These are phyloP conservation scores for Myathropa florea DNA, from an alignment of 2,888 invertebrate species.

Conservation along the genomic window DNA sequence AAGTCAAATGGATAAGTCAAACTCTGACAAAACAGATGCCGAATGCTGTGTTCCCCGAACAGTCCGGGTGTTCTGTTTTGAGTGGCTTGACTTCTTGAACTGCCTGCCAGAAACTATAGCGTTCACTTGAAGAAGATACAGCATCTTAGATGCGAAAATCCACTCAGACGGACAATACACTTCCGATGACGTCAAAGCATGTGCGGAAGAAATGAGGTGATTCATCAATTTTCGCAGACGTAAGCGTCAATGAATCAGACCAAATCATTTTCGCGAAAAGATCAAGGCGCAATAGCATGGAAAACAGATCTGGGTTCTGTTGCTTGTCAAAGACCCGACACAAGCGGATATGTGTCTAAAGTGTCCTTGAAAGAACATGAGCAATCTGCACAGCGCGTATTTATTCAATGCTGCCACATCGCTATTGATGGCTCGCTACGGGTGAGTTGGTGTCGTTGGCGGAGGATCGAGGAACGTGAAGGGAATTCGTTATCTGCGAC, in stretches of 20 bases:
- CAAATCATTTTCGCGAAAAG: neutral
- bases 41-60: neutral
- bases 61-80: neutral
- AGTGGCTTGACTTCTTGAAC: neutral
- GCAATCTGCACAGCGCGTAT: neutral
- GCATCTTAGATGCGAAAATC: slow-evolving; percentile 4
- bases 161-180: slow-evolving; percentile 6
- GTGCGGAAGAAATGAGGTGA: slow-evolving; percentile 1
- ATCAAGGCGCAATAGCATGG: neutral
- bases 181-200: slow-evolving; percentile 24
- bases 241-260: slow-evolving; percentile 1
- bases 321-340: neutral
- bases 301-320: neutral
- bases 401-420: neutral
- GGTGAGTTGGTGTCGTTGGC: neutral
- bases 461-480: neutral
- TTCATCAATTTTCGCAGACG: slow-evolving; percentile 14
- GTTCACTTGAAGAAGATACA: neutral
- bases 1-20: neutral
- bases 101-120: neutral
- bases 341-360: neutral
- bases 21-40: neutral
- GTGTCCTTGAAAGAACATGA: neutral
- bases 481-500: no score
- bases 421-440: no score